Conservation (phyloP, 1,140 invertebrate genomes). For the Sarcophaga peregrina region DNA sequence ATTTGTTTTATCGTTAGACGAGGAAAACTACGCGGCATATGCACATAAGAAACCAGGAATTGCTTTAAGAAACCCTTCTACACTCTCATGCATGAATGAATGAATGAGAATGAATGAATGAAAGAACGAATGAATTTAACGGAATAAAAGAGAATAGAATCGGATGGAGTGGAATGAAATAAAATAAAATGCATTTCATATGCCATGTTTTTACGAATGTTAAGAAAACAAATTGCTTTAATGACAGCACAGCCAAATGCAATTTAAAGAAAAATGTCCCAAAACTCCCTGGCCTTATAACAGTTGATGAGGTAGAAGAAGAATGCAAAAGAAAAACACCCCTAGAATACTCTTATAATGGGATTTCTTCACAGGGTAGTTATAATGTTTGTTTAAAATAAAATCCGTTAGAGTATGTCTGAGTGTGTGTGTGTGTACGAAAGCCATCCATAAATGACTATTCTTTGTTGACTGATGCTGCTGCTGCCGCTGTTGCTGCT, state of each 20-base stretch:
- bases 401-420: background rate
- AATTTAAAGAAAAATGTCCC: conserved; percentile 29
- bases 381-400: conserved; percentile 16
- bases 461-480: background rate
- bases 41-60: background rate
- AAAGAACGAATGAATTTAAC: background rate
- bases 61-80: background rate
- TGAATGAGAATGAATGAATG: background rate
- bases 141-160: background rate
- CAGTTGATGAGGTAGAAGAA: background rate
- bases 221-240: conserved; percentile 34
- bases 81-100: background rate
- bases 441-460: background rate
- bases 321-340: background rate
- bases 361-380: background rate
- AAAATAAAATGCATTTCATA: background rate
- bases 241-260: conserved; percentile 37
- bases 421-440: background rate
- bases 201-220: conserved; percentile 19
- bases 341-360: background rate
- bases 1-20: background rate
- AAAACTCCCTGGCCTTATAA: background rate
- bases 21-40: no score
- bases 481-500: background rate
- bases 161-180: no score